Percentiles rank a stretch among this genome's conserved stretches.
Conservation (phyloP, 2,113 vertebrate genomes). For the Melanocharis versteri region DNA sequence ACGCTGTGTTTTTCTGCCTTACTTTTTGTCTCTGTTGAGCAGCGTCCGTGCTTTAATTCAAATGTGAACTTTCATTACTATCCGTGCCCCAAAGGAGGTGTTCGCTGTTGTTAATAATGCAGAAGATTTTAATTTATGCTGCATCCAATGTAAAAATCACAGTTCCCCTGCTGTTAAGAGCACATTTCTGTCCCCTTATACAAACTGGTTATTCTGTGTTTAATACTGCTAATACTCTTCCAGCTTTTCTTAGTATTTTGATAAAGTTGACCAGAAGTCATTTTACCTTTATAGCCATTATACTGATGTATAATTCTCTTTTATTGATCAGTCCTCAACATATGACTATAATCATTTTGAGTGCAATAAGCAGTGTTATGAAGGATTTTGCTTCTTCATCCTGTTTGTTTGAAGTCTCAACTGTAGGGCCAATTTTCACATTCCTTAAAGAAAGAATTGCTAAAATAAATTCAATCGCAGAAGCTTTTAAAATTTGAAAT, state of each 20-base stretch:
- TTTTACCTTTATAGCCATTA: constrained; percentile 24
- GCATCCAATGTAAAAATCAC: constrained; percentile 21
- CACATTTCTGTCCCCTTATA: background rate
- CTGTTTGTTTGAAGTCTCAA: constrained; percentile 63
- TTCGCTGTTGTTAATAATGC: constrained; percentile 46
- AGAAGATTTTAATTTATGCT: constrained; percentile 51
- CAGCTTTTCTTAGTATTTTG: background rate
- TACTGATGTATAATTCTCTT: constrained; percentile 33
- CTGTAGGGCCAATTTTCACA: constrained; percentile 61
- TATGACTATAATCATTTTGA: background rate
- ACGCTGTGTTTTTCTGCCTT: background rate
- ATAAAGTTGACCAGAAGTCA: constrained; percentile 38
- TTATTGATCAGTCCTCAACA: background rate
- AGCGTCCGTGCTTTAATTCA: background rate
- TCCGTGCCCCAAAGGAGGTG: background rate
- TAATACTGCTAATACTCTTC: background rate
- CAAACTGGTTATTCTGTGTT: background rate
- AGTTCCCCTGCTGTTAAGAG: background rate
- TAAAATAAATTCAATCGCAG: constrained; percentile 68
- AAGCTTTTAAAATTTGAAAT: constrained; percentile 76
- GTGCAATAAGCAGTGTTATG: constrained; percentile 30
- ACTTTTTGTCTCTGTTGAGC: background rate
- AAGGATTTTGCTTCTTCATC: constrained; percentile 35
- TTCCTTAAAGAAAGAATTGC: constrained; percentile 68
- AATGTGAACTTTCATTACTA: constrained; percentile 36